Evolutionary conservation across 2,113 vertebrate genomes (phyloP).

Genomic region (Clarias gariepinus): DNA sequence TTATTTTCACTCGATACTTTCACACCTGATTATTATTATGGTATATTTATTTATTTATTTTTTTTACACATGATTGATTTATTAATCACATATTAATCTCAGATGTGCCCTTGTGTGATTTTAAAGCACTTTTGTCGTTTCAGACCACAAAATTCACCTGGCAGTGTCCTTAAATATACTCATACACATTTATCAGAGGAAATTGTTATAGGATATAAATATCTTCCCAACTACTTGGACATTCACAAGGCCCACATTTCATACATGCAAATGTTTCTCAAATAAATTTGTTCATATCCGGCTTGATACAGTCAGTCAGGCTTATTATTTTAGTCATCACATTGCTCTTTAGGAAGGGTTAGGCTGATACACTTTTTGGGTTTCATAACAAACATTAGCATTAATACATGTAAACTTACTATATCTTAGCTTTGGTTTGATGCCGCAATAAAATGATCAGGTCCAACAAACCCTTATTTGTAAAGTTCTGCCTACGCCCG

Average conservation of each 20-base stretch:
- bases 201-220: not conserved
- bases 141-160: not conserved
- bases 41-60: too few relatives aligned
- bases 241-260: not conserved
- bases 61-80: not conserved
- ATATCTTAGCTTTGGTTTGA: not conserved
- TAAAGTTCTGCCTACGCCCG: not conserved
- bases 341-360: not conserved
- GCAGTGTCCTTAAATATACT: not conserved
- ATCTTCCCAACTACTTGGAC: not conserved
- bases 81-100: not conserved
- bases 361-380: not conserved
- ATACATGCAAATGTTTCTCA: not conserved
- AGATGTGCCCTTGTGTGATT: not conserved
- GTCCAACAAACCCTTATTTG: not conserved
- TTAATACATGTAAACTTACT: not conserved
- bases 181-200: not conserved
- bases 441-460: not conserved
- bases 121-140: not conserved
- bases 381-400: not conserved
- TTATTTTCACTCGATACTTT: not conserved
- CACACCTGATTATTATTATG: too few relatives aligned
- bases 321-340: not conserved
- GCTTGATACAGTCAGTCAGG: not conserved
- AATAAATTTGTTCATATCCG: not conserved